Percentiles rank a stretch among this genome's conserved stretches.
These are phyloP conservation scores for Spilogale gracilis DNA, from an alignment of 2,113 vertebrate genomes.

Conservation along the genomic window DNA sequence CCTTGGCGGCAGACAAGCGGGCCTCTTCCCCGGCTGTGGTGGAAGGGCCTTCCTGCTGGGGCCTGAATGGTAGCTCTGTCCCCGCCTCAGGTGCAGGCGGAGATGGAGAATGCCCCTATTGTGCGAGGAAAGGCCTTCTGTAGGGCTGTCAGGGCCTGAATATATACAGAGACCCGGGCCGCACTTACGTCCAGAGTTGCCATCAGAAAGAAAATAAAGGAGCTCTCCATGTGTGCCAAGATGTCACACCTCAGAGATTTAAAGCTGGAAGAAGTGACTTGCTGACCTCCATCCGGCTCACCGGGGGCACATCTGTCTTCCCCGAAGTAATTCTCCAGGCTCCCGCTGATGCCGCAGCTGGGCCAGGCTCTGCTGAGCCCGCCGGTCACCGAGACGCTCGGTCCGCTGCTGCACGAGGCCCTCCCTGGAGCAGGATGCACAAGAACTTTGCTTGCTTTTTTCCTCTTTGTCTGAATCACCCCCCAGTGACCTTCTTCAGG, in stretches of 20 bases:
- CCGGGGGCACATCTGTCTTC: conserved; percentile 32
- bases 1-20: neutral
- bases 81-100: neutral
- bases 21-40: conserved; percentile 25
- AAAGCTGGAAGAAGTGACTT: conserved; percentile 66
- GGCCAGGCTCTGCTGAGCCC: neutral
- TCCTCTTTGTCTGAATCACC: conserved; percentile 48
- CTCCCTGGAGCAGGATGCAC: neutral
- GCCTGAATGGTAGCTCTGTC: conserved; percentile 25
- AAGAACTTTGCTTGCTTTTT: conserved; percentile 56
- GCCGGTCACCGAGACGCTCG: neutral
- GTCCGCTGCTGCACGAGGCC: neutral
- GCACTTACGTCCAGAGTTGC: conserved; percentile 9
- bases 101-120: conserved; percentile 56
- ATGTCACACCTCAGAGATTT: conserved; percentile 68
- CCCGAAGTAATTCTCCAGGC: neutral
- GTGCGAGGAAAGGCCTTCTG: neutral
- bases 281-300: neutral
- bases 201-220: conserved; percentile 68
- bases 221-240: conserved; percentile 51
- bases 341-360: neutral
- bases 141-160: neutral
- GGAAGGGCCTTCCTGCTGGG: neutral
- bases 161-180: neutral
- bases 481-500: conserved; percentile 6